Base-by-base conservation (phyloP, 2,797 vertebrate genomes). In the Xenopus petersii region DNA sequence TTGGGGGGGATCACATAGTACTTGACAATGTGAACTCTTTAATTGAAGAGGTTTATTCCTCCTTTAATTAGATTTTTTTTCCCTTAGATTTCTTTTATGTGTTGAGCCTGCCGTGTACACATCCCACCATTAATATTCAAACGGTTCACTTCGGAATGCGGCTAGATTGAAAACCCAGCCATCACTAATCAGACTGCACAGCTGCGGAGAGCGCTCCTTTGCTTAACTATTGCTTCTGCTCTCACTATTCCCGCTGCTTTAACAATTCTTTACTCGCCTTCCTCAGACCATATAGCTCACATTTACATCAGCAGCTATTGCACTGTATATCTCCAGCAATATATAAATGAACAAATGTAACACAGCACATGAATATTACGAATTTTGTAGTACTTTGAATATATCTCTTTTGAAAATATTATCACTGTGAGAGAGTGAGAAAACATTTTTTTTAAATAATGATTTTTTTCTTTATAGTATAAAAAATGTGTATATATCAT, bases 21-120 rank as follows among this genome's bases (percentile, higher is more conserved):
- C 70, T 78, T 73, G 36, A 78, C 67, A n/a, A 73, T 67, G 59
- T 56, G 65, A 70, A 68, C 71, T 73, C 66, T 73, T 64, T 79
- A 79, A 74, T 79, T 73, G 76, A 79, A 70, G 61, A 79, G 71
- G 71, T 73, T 73, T 79, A 73, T 79, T 64, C 64, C 60, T 64
- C 65, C 70, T 73, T 77, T 77, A 77, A 77, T 77, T 73, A 77
- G 64, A 67, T 68, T 63, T 70, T 48, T 74, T 73, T 51, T 51
- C 10, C 15, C 15, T 51, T 51, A 67, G 36, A 26, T 70, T 70
- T 71, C 62, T 67, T 76, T 71, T 76, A 76, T 76, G 69, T 67
- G 42, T 61, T 61, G 56, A 54, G 69, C 55, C 66, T 6, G 17
- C 64, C 4, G 46, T 61, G n/a, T 47, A 17, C 47, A 71, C 12